Base-by-base conservation (phyloP, 2,888 invertebrate genomes). In the Yponomeuta cagnagella region DNA sequence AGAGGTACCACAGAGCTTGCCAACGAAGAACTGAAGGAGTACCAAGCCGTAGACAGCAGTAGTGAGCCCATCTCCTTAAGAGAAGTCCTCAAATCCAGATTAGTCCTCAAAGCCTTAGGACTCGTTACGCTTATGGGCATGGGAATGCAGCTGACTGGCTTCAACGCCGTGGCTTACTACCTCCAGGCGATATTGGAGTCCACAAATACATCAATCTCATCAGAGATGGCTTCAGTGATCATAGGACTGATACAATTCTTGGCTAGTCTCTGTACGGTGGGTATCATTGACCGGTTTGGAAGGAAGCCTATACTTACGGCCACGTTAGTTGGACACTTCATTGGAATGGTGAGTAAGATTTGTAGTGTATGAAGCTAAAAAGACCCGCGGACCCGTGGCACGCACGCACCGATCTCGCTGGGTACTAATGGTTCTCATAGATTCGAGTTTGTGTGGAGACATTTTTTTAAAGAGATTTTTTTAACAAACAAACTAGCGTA, bases 181-280 rank as follows among this genome's bases (percentile, higher is more conserved):
- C 74, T 88, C 1, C 88, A 88, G 76, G 83, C 86, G 0, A 79
- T 89, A 48, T 74, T 89, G 70, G 82, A 82, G 58, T 83, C 83
- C 0, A 83, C 88, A 0, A 74, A 83, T 15, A 86, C 87, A 0
- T 81, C 79, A 15, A 76, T 89, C 0, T 78, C 71, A 2, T 78
- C 88, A 0, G 84, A 84, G 73, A 58, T 82, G 2, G 81, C 84
- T 0, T 88, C 88, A 0, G 85, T 84, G 0, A 72, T 82, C 0
- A 79, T 89, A 48, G 89, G 89, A 0, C 8, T 79, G 0, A 82
- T 88, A 10, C 86, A 88, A 70, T 63, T 88, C 2, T 43, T 80
- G 0, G 83, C 83, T 0, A 84, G 86, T 71, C 72, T 85, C 0
- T 82, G 80, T 63, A 66, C 69, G 8, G 67, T 64, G 8, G n/a